These are phyloP conservation scores for Drosophila tropicalis DNA, from an alignment of 1,140 invertebrate species.

Conservation along the genomic window DNA sequence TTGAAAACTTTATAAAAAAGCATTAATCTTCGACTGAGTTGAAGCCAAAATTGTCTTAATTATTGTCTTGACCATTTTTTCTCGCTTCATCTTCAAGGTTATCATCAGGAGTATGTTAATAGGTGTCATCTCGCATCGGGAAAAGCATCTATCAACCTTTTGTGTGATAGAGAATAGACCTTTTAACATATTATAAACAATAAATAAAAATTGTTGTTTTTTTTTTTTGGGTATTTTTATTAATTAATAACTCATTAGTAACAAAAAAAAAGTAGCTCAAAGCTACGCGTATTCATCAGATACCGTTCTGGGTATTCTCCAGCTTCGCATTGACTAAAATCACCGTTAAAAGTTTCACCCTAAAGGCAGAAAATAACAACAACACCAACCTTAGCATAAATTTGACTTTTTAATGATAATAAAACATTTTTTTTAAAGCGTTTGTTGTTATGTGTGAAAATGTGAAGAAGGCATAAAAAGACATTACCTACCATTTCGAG, in stretches of 20 bases:
- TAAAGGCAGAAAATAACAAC: not conserved
- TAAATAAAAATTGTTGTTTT: slow-evolving; percentile 28
- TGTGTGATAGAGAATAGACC: not conserved
- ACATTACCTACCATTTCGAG: slow-evolving; percentile 52
- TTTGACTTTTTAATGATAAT: slow-evolving; percentile 79
- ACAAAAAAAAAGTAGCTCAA: slow-evolving; percentile 23
- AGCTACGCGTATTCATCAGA: slow-evolving; percentile 38
- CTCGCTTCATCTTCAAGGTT: slow-evolving; percentile 35
- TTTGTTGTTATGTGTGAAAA: slow-evolving; percentile 76
- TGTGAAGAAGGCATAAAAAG: slow-evolving; percentile 56
- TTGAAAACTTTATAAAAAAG: not conserved
- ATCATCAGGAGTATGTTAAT: slow-evolving; percentile 39
- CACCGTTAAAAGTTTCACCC: slow-evolving; percentile 21
- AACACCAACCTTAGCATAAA: slow-evolving; percentile 50
- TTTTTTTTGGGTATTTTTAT: slow-evolving; percentile 20
- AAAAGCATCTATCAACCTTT: slow-evolving; percentile 52
- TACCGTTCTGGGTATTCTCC: slow-evolving; percentile 59
- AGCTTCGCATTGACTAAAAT: slow-evolving; percentile 30
- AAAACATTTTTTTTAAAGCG: slow-evolving; percentile 70
- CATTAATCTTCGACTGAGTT: slow-evolving; percentile 16
- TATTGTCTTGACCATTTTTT: not conserved
- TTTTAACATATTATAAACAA: slow-evolving; percentile 43
- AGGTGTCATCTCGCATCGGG: slow-evolving; percentile 50
- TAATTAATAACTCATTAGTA: slow-evolving; percentile 74
- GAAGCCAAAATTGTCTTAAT: slow-evolving; percentile 30